phyloP scores from a whole-genome alignment of 2,797 vertebrate genomes.

The Brachyrhaphis roseni region DNA sequence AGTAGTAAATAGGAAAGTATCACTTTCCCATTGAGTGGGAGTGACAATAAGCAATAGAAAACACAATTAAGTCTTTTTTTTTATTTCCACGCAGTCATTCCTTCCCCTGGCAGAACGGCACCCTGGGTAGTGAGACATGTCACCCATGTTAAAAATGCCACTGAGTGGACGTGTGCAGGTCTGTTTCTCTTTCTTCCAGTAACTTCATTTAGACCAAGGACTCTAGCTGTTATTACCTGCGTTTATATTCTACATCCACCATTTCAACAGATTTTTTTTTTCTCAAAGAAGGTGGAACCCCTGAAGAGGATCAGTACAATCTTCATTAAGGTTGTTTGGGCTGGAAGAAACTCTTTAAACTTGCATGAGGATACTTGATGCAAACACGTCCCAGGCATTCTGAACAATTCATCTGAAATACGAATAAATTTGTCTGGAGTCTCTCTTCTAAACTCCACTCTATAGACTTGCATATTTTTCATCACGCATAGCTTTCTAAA shows the following conservation, averaged over 20 bases:
- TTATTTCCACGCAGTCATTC: not conserved
- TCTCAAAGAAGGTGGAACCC: constrained; percentile 24
- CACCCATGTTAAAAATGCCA: not conserved
- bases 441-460: constrained; percentile 31
- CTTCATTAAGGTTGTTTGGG: not conserved
- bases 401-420: constrained; percentile 40
- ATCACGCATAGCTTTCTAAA: constrained; percentile 21
- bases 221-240: not conserved
- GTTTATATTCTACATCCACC: constrained; percentile 16
- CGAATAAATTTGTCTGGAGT: constrained; percentile 32
- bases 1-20: not conserved
- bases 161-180: not conserved
- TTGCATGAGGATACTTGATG: constrained; percentile 27
- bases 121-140: not conserved
- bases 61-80: not conserved
- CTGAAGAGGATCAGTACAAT: constrained; percentile 20
- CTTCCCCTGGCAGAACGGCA: not conserved
- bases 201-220: not conserved
- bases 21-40: not conserved
- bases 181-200: not conserved
- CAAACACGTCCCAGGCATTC: constrained; percentile 7
- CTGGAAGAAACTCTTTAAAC: constrained; percentile 23
- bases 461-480: constrained; percentile 25
- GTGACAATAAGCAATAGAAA: not conserved
- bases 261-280: constrained; percentile 8